Conservation (phyloP, 2,888 invertebrate genomes). For the Agrotis puta region DNA sequence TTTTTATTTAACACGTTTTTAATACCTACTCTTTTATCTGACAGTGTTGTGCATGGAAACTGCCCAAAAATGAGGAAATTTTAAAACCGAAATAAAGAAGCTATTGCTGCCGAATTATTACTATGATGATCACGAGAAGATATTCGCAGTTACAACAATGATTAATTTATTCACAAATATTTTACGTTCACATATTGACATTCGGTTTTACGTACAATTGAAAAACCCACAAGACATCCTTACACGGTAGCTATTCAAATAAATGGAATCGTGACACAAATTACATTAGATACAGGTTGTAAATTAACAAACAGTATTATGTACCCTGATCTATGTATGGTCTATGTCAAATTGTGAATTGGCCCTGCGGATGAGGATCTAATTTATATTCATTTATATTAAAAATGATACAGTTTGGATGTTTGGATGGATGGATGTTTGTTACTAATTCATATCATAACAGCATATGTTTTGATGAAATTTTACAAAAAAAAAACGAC, state of each 20-base stretch:
- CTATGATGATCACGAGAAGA: not conserved
- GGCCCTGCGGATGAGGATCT: not conserved
- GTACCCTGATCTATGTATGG: not conserved
- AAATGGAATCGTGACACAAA: conserved; percentile 36
- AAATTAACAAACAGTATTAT: conserved; percentile 26
- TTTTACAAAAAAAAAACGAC: too few species aligned
- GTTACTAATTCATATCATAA: too few species aligned
- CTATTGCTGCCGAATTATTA: not conserved
- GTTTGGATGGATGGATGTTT: too few species aligned
- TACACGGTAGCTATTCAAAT: conserved; percentile 15
- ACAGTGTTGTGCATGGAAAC: not conserved
- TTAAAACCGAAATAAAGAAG: not conserved
- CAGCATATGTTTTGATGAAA: too few species aligned
- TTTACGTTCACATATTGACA: conserved; percentile 31
- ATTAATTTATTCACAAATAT: not conserved
- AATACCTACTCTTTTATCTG: too few species aligned
- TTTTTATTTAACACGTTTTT: too few species aligned
- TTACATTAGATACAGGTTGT: conserved; percentile 35
- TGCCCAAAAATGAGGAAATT: not conserved
- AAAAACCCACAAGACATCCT: conserved; percentile 14
- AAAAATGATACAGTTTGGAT: too few species aligned
- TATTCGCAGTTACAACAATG: conserved; percentile 7
- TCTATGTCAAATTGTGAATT: not conserved
- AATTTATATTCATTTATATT: too few species aligned
- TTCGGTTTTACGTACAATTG: conserved; percentile 11